Evolutionary conservation across 2,113 vertebrate genomes (phyloP).

Genomic region (Danio rerio): GRCz12tu NC_133190.1:34650001-34650500

Average conservation of each 20-base stretch:
- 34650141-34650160: constrained; percentile 53
- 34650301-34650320: constrained; percentile 46
- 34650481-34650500: too few relatives aligned
- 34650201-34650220: constrained; percentile 50
- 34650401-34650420: constrained; percentile 50
- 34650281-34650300: constrained; percentile 48
- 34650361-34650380: constrained; percentile 61
- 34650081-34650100: constrained; percentile 51
- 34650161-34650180: constrained; percentile 36
- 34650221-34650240: constrained; percentile 56
- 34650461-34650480: not conserved
- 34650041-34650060: constrained; percentile 49
- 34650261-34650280: constrained; percentile 36
- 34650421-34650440: constrained; percentile 57
- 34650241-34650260: constrained; percentile 38
- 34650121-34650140: constrained; percentile 50
- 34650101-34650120: constrained; percentile 56
- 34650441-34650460: constrained; percentile 55
- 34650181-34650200: constrained; percentile 43
- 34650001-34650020: constrained; percentile 15
- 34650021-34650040: constrained; percentile 40
- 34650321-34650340: constrained; percentile 60
- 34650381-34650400: constrained; percentile 59
- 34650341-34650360: constrained; percentile 50
- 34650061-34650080: constrained; percentile 40